A percentile compares a stretch with the other conserved stretches of the same genome.
Evolutionary conservation across 2,797 vertebrate genomes (phyloP).

Genomic region (Nothura maculosa): DNA sequence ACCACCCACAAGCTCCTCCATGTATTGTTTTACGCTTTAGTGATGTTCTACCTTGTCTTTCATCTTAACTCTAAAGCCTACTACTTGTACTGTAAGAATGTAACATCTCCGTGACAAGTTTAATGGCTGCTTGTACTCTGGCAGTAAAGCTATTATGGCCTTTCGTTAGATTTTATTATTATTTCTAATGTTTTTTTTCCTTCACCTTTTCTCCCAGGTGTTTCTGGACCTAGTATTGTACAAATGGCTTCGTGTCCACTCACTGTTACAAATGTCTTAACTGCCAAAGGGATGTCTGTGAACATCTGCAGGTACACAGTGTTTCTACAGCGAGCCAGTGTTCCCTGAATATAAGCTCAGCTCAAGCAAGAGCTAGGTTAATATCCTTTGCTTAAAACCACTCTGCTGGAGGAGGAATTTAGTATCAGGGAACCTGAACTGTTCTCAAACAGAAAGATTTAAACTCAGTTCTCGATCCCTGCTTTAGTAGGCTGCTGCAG

Average conservation of each 20-base stretch:
- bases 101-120: background rate
- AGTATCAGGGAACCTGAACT: background rate
- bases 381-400: background rate
- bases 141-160: slow-evolving; percentile 53
- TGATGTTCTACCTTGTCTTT: slow-evolving; percentile 1
- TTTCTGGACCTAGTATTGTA: background rate
- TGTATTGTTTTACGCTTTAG: background rate
- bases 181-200: background rate
- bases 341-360: no score
- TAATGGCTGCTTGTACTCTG: slow-evolving; percentile 21
- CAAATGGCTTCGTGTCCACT: background rate
- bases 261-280: accelerated
- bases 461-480: accelerated
- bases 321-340: background rate
- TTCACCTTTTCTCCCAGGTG: background rate
- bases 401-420: background rate
- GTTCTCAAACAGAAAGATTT: background rate
- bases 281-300: no score
- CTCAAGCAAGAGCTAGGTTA: background rate
- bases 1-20: background rate
- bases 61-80: slow-evolving; percentile 8
- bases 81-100: background rate
- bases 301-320: accelerated
- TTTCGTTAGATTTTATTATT: background rate
- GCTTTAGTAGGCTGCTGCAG: background rate